These are phyloP conservation scores for Lysiphlebus fabarum DNA, from an alignment of 1,140 invertebrate species.

Conservation along the genomic window DNA sequence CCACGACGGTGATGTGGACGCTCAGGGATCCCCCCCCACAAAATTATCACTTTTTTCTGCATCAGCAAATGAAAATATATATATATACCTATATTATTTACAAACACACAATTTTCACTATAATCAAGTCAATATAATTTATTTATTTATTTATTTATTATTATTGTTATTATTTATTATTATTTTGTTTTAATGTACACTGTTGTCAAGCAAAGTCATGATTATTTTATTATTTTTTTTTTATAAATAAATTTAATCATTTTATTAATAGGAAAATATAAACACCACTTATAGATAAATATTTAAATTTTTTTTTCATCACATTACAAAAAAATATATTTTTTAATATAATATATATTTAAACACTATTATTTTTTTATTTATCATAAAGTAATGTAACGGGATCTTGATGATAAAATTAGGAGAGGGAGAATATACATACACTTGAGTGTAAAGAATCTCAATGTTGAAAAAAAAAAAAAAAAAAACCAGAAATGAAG, in stretches of 20 bases:
- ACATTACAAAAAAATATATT: no score
- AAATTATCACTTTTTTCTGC: slow-evolving; percentile 33
- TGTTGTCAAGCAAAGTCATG: not conserved
- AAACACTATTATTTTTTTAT: no score
- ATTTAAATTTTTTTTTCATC: no score
- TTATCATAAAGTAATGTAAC: no score
- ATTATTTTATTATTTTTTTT: no score
- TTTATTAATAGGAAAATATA: no score
- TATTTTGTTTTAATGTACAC: not conserved
- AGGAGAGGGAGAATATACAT: not conserved
- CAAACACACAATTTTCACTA: not conserved
- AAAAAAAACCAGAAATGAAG: not conserved
- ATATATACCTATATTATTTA: not conserved
- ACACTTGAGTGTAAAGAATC: not conserved
- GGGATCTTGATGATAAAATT: not conserved
- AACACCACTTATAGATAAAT: no score
- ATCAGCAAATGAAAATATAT: slow-evolving; percentile 31
- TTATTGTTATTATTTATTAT: not conserved
- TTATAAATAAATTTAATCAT: no score
- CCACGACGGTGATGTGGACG: slow-evolving; percentile 39
- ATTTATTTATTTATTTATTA: not conserved
- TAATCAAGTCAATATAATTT: not conserved
- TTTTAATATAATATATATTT: no score
- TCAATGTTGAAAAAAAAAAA: not conserved
- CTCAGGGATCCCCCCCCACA: slow-evolving; percentile 40